These are phyloP conservation scores for Anoura caudifer DNA, from an alignment of 2,113 vertebrate genomes.

Conservation along the genomic window DNA sequence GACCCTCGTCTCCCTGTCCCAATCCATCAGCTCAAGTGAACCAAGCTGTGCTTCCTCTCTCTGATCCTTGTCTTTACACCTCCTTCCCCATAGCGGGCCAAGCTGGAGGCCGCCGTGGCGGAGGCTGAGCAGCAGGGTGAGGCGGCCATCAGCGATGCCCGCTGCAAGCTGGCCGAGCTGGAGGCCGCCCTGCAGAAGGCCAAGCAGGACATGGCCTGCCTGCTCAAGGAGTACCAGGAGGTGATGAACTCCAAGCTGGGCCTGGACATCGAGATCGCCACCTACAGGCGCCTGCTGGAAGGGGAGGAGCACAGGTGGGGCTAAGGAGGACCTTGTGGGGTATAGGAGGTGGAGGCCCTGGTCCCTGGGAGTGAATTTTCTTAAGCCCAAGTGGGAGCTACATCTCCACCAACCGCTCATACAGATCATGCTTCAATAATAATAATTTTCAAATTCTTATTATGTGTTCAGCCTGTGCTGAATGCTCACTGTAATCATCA, in stretches of 20 bases:
- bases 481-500: not conserved
- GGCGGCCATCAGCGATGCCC: conserved; percentile 83
- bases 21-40: not conserved
- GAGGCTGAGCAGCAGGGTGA: conserved; percentile 88
- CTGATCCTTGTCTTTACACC: not conserved
- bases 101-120: conserved; percentile 68
- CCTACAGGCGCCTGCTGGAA: conserved; percentile 90
- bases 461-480: not conserved
- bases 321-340: not conserved
- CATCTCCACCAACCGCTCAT: not conserved
- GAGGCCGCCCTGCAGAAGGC: conserved; percentile 87
- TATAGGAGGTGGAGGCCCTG: not conserved
- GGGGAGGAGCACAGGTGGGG: conserved; percentile 87
- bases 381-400: not conserved
- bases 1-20: too few relatives aligned
- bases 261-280: conserved; percentile 88
- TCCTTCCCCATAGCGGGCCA: conserved; percentile 46
- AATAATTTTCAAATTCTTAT: not conserved
- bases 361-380: not conserved
- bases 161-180: conserved; percentile 81
- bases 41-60: not conserved
- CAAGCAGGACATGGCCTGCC: conserved; percentile 89
- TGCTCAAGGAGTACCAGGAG: conserved; percentile 90
- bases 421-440: not conserved
- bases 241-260: conserved; percentile 89